Base-by-base conservation (phyloP, 2,888 invertebrate species). In the Crossocerus cetratus region DNA sequence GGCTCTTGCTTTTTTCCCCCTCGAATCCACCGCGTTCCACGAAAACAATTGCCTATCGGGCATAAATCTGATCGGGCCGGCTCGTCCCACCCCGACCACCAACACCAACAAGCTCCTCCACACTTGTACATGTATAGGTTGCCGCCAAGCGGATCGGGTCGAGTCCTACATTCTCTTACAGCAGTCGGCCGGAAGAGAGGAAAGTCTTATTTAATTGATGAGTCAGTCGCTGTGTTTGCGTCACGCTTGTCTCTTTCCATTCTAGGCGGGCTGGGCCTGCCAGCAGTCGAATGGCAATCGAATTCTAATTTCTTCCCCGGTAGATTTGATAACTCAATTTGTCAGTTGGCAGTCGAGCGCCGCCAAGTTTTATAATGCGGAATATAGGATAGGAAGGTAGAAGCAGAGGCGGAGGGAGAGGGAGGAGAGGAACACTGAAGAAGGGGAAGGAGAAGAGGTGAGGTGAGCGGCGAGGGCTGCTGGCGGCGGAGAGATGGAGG, bases 21-120 rank as follows among this genome's bases (percentile, higher is more conserved):
- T 64, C 67, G 73, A 78, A 81, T 80, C 80, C 69, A 71, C 73
- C 81, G 71, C 78, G 78, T 82, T 82, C 80, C 78, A 77, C 73
- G 82, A 83, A 86, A 86, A 86, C 85, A 86, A 85, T 86, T 84
- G 85, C 83, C 84, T 81, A 81, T 73, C 68, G 82, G 72, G 79
- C 74, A 84, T 86, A 86, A 85, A 86, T 84, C 83, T 72, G 68
- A 60, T 74, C 45, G 0, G 8, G 21, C 56, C 23, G 13, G 45
- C 44, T 22, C 49, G 69, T 45, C 61, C 60, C 43, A 45, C 54
- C 49, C 18, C n/a, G 44, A 21, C 21, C 21, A 21, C 2, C 20
- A 16, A 16, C 43, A 14, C 18, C 11, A 59, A 13, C 42, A 61
- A 32, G 32, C 11, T 32, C 5, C 32, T 32, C 8, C 8, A 32